Evolutionary conservation across 2,113 vertebrate genomes (phyloP).

Genomic region (Synchiropus splendidus): DNA sequence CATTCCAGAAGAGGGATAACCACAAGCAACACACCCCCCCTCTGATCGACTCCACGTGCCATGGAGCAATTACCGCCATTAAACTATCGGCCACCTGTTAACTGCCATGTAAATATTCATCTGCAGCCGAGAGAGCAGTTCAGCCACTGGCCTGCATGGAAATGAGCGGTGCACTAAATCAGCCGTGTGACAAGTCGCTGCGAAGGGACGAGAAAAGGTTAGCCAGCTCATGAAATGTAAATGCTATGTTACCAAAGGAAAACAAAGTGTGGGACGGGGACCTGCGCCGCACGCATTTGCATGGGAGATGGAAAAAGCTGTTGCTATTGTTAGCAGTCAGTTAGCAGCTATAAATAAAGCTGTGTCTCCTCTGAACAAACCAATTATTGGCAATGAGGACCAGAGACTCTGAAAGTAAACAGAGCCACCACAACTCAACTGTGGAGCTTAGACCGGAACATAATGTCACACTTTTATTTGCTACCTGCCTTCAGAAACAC

Average conservation of each 20-base stretch:
- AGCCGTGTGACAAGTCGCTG: slow-evolving; percentile 82
- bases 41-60: slow-evolving; percentile 78
- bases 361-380: slow-evolving; percentile 12
- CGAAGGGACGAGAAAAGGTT: slow-evolving; percentile 29
- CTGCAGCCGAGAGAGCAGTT: slow-evolving; percentile 77
- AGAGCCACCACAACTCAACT: slow-evolving; percentile 7
- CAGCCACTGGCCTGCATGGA: slow-evolving; percentile 69
- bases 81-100: slow-evolving; percentile 97
- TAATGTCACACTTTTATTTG: no score
- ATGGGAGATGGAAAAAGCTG: slow-evolving; percentile 20
- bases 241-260: slow-evolving; percentile 29
- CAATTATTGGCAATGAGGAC: slow-evolving; percentile 3
- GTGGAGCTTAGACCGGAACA: no score
- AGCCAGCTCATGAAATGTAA: slow-evolving; percentile 56
- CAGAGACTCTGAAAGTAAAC: slow-evolving; percentile 40
- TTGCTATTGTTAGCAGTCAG: slow-evolving; percentile 4
- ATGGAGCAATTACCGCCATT: slow-evolving; percentile 88
- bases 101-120: slow-evolving; percentile 98
- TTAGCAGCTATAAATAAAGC: slow-evolving; percentile 17
- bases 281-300: slow-evolving; percentile 28
- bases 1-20: slow-evolving; percentile 24
- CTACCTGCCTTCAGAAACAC: no score
- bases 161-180: slow-evolving; percentile 80
- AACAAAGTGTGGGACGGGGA: slow-evolving; percentile 17
- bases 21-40: slow-evolving; percentile 49